phyloP scores from a whole-genome alignment of 2,113 vertebrate species.

The Pionites leucogaster region DNA sequence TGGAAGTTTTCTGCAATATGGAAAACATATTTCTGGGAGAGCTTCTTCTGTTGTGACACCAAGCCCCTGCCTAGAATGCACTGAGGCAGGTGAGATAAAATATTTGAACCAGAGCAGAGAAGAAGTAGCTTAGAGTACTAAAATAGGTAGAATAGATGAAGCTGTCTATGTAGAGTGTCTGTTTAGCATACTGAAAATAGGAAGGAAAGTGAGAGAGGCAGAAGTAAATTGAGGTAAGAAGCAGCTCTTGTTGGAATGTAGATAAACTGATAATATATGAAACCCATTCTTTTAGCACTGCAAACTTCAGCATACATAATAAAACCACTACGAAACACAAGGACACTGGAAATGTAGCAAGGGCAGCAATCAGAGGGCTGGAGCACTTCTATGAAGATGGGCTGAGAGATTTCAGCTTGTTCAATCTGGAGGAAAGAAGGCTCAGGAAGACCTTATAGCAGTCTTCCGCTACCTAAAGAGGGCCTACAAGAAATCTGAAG shows the following conservation, averaged over 20 bases:
- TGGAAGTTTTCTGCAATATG: not conserved
- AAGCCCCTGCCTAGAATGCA: not conserved
- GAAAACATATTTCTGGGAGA: not conserved
- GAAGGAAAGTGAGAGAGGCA: not conserved
- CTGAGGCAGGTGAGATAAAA: not conserved
- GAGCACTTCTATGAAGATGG: not conserved
- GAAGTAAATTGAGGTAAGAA: not conserved
- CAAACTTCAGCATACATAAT: not conserved
- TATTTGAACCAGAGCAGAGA: not conserved
- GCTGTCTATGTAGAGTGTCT: not conserved
- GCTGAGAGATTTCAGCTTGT: not conserved
- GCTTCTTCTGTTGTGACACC: not conserved
- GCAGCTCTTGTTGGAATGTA: not conserved
- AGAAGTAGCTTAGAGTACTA: not conserved
- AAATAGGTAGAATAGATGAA: not conserved
- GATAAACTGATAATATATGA: not conserved
- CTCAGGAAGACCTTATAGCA: not conserved
- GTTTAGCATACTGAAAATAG: not conserved
- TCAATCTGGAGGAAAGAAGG: not conserved
- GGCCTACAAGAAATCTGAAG: not conserved
- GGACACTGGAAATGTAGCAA: not conserved
- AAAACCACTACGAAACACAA: not conserved
- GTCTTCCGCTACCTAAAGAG: not conserved
- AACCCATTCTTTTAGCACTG: accelerated
- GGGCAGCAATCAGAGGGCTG: not conserved